Conservation (phyloP, 2,113 vertebrate species). For the Aviceda subcristata region DNA sequence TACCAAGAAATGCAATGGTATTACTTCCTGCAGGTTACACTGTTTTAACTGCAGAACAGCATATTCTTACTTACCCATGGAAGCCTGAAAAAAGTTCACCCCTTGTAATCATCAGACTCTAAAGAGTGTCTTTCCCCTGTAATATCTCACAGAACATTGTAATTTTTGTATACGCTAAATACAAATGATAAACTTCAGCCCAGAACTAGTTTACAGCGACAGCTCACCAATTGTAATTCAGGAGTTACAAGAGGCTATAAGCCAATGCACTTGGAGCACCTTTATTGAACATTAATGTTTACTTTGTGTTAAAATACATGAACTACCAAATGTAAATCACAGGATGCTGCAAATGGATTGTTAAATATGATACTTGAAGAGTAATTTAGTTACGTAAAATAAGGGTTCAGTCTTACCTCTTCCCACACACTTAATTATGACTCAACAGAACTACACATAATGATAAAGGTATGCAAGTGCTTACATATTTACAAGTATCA, state of each 20-base stretch:
- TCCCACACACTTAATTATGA: constrained; percentile 1
- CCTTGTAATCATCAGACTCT: neutral
- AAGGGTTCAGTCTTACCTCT: neutral
- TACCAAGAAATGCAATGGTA: neutral
- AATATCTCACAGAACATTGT: neutral
- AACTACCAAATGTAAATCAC: neutral
- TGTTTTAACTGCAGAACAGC: neutral
- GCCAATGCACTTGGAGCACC: neutral
- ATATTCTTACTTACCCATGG: neutral
- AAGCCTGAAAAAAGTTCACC: neutral
- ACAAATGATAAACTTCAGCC: neutral
- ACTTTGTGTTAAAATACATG: neutral
- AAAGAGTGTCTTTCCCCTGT: neutral
- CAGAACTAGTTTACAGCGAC: neutral
- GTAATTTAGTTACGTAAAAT: neutral
- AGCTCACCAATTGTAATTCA: neutral
- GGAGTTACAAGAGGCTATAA: neutral
- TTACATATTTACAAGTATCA: constrained; percentile 21
- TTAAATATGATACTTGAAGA: neutral
- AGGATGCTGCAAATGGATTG: neutral
- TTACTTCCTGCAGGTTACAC: neutral
- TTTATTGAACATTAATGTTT: neutral
- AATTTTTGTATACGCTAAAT: neutral
- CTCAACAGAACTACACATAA: neutral
- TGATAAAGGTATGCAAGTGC: constrained; percentile 2